Percentiles rank a stretch among this genome's conserved stretches.
Evolutionary conservation across 1,140 invertebrate species (phyloP).

Genomic region (Latrodectus geometricus): DNA sequence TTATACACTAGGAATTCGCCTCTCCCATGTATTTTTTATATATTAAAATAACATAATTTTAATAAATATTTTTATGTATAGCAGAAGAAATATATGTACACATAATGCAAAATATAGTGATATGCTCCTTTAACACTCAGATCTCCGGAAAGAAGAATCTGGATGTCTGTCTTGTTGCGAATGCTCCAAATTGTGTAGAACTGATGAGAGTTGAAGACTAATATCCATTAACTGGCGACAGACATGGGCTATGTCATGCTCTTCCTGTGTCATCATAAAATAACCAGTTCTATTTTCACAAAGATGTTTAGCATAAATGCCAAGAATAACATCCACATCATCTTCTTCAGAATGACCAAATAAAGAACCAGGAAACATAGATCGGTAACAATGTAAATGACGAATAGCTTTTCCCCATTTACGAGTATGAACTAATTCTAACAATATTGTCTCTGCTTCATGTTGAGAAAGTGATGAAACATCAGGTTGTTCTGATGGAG

Average conservation of each 20-base stretch:
- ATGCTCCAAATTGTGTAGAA: constrained; percentile 71
- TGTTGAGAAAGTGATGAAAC: constrained; percentile 69
- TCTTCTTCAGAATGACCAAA: constrained; percentile 71
- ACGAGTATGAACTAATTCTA: constrained; percentile 75
- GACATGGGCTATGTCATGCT: constrained; percentile 76
- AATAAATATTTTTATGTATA: no score
- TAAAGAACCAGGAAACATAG: constrained; percentile 75
- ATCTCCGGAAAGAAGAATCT: constrained; percentile 43
- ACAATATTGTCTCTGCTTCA: constrained; percentile 73
- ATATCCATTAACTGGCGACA: constrained; percentile 77
- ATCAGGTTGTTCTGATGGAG: constrained; percentile 68
- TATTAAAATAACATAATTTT: no score
- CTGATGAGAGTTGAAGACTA: constrained; percentile 76
- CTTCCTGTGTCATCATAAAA: constrained; percentile 74
- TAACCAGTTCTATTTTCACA: constrained; percentile 78
- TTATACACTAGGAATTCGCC: no score
- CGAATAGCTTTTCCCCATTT: constrained; percentile 77
- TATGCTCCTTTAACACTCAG: constrained; percentile 44
- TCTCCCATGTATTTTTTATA: no score
- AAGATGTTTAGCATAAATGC: constrained; percentile 79
- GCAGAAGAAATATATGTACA: no score
- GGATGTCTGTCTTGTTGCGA: constrained; percentile 34
- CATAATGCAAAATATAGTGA: background rate
- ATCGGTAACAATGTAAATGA: constrained; percentile 75
- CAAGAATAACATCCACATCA: constrained; percentile 78